Evolutionary conservation across 35 echinoderm and acorn worm species (phyloP).

Genomic region (Heliocidaris tuberculata): DNA sequence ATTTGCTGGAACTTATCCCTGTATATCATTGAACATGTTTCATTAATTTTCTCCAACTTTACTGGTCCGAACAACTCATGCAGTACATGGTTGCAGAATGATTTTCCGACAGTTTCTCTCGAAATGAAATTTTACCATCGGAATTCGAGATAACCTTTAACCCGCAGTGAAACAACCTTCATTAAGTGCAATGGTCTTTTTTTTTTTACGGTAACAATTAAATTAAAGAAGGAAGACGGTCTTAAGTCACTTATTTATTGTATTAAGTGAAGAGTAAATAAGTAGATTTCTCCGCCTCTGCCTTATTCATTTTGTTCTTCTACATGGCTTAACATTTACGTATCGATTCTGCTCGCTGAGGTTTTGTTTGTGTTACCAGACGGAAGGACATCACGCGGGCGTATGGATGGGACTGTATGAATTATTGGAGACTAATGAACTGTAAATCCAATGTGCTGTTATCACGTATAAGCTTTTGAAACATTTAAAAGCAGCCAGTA

Average conservation of each 20-base stretch:
- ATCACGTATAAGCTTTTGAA: neutral
- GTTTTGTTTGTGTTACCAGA: neutral
- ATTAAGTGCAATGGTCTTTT: neutral
- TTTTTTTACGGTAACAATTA: neutral
- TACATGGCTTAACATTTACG: neutral
- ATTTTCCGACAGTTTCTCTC: too few relatives aligned
- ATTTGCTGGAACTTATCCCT: too few relatives aligned
- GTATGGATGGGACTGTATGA: neutral
- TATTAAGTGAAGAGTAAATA: neutral
- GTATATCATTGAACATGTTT: too few relatives aligned
- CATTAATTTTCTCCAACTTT: too few relatives aligned
- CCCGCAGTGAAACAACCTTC: too few relatives aligned
- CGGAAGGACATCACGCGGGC: neutral
- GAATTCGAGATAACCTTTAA: too few relatives aligned
- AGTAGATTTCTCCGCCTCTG: neutral
- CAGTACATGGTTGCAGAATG: too few relatives aligned
- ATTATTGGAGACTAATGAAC: neutral
- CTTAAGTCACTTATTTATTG: neutral
- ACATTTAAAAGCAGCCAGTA: neutral
- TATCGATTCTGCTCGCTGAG: neutral
- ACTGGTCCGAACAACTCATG: too few relatives aligned
- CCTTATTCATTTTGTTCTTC: neutral
- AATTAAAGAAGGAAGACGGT: neutral
- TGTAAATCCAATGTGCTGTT: neutral
- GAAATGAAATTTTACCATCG: too few relatives aligned